Evolutionary conservation across 2,888 invertebrate species (phyloP).

Genomic region (Girardia tigrina): DNA sequence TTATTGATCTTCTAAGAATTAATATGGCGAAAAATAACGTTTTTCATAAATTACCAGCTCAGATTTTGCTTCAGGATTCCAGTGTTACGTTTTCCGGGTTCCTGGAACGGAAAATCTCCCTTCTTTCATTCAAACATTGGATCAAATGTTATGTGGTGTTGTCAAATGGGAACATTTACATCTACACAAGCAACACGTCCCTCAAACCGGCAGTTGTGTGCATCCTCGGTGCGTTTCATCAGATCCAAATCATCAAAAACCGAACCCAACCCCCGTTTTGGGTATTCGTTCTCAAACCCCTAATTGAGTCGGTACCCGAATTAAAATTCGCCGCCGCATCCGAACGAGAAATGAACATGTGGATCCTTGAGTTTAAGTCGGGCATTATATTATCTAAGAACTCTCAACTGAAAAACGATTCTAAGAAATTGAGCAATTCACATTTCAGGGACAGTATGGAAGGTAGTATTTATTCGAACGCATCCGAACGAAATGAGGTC

Average conservation of each 20-base stretch:
- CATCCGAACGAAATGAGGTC: neutral
- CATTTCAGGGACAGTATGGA: neutral
- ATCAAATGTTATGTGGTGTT: neutral
- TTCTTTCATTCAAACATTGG: slow-evolving; percentile 1
- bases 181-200: neutral
- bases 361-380: neutral
- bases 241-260: neutral
- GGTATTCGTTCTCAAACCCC: neutral
- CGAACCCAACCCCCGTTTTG: neutral
- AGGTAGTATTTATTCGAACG: slow-evolving; percentile 6
- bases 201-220: neutral
- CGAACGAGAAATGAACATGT: neutral
- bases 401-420: neutral
- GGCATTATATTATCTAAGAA: neutral
- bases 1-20: neutral
- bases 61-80: slow-evolving; percentile 5
- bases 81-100: neutral
- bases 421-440: neutral
- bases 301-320: neutral
- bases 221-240: neutral
- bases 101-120: neutral
- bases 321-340: slow-evolving; percentile 1
- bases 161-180: slow-evolving; percentile 1
- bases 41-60: neutral
- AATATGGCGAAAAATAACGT: slow-evolving; percentile 4